Conservation (phyloP, 2,888 invertebrate species). For the Plebejus argus region DNA sequence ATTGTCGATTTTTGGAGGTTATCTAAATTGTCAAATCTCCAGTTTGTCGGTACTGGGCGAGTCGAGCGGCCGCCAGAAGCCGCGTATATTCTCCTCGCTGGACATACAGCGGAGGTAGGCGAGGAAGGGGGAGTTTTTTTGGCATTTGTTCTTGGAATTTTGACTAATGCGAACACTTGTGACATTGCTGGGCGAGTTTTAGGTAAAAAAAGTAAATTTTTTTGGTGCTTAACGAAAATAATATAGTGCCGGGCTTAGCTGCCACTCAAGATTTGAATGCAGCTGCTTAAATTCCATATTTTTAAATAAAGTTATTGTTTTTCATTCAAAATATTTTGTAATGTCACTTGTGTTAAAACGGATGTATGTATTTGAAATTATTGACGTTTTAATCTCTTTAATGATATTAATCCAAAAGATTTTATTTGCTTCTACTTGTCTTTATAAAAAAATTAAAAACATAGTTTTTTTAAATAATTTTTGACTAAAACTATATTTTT, state of each 20-base stretch:
- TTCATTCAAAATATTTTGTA: background rate
- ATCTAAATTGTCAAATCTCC: constrained; percentile 49
- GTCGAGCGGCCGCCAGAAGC: constrained; percentile 71
- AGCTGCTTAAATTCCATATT: too few relatives aligned
- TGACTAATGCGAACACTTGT: constrained; percentile 21
- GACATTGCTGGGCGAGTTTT: background rate
- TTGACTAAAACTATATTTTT: background rate
- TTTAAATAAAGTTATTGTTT: background rate
- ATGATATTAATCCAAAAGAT: constrained; percentile 10
- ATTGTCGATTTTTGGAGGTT: constrained; percentile 28
- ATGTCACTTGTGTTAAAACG: constrained; percentile 6
- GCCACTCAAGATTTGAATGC: too few relatives aligned
- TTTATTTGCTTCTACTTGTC: background rate
- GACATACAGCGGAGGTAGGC: constrained; percentile 76
- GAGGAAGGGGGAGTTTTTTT: constrained; percentile 34
- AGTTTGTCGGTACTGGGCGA: constrained; percentile 77
- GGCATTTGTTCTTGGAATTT: background rate
- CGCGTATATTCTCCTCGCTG: constrained; percentile 77
- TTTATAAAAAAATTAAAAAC: too few relatives aligned
- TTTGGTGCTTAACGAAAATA: too few relatives aligned
- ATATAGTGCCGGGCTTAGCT: too few relatives aligned
- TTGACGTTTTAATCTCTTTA: constrained; percentile 1
- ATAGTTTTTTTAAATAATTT: background rate
- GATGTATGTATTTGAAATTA: background rate
- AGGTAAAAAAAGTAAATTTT: too few relatives aligned